Evolutionary conservation across 23 tunicate species (phyloP), one percentile per base, ranked within the genome.

Genomic region (Oikopleura vanhoeffeni): DNA sequence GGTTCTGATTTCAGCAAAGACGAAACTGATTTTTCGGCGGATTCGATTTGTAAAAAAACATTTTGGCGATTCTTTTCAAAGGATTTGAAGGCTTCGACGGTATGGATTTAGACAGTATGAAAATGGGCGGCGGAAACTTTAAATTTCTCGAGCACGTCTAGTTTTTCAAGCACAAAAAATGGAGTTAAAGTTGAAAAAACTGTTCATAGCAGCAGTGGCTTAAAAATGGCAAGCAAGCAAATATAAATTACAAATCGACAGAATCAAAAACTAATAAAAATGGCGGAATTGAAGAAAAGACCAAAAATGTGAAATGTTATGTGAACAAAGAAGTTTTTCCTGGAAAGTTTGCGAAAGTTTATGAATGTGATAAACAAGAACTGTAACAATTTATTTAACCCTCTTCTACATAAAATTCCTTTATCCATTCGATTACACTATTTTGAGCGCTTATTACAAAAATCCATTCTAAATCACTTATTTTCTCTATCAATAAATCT

Each of bases 1-100:
- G 79, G 79, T 13, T 13, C 35, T 33, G 79, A 71, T 71, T 13
- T 18, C 79, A 38, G 32, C 38, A 38, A 71, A 28, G 79, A 71
- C 2, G 79, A 71, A 24, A 71, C 35, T 2, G 79, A 38, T 71
- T 71, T 71, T 71, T 71, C 79, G 79, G 79, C 2, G 79, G 79
- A 33, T 13, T 71, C 32, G 79, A 71, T 71, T 71, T 71, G 79
- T 49, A 49, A 49, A 49, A 24, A 49, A 49, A 49, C 64, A 49
- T 24, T 49, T 49, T 49, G 64, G 64, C 24, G 64, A 13, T 49
- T 8, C 13, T 49, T 49, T 49, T 49, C n/a, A n/a, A n/a, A n/a
- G n/a, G n/a, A n/a, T n/a, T n/a, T n/a, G n/a, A n/a, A n/a, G n/a
- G n/a, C n/a, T n/a, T n/a, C n/a, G n/a, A n/a, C n/a, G n/a, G n/a